These are phyloP conservation scores for Diloba caeruleocephala DNA, from an alignment of 2,888 invertebrate species.

Conservation along the genomic window DNA sequence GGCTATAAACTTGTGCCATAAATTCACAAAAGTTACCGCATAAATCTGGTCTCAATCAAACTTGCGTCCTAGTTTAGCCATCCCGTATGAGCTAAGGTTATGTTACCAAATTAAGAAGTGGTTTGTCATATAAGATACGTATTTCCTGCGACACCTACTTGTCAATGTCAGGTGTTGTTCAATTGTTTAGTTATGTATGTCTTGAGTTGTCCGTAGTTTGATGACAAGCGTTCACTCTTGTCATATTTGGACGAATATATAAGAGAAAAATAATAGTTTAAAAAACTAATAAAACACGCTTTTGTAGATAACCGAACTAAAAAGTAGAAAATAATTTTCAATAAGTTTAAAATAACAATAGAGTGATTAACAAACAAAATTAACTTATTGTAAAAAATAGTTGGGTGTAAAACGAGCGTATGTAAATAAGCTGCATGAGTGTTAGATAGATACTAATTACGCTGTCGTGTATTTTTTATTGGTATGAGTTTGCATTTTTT, in stretches of 20 bases:
- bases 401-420: too few relatives aligned
- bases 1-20: slow-evolving; percentile 45
- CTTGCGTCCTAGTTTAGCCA: slow-evolving; percentile 41
- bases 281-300: too few relatives aligned
- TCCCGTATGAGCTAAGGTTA: slow-evolving; percentile 32
- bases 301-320: too few relatives aligned
- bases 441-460: too few relatives aligned
- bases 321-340: too few relatives aligned
- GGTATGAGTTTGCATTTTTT: too few relatives aligned
- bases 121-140: slow-evolving; percentile 29
- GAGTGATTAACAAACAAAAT: too few relatives aligned
- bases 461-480: too few relatives aligned
- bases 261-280: not conserved
- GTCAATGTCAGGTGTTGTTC: slow-evolving; percentile 22
- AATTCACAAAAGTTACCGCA: slow-evolving; percentile 43
- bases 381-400: too few relatives aligned
- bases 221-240: not conserved
- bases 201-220: not conserved
- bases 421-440: too few relatives aligned
- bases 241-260: not conserved
- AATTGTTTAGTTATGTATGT: slow-evolving; percentile 5
- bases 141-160: slow-evolving; percentile 40
- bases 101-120: slow-evolving; percentile 38
- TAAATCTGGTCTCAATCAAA: slow-evolving; percentile 55
- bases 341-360: too few relatives aligned